Evolutionary conservation across 1,140 invertebrate species (phyloP), one percentile per base, ranked within the genome.

Genomic region (Papilio glaucus): DNA sequence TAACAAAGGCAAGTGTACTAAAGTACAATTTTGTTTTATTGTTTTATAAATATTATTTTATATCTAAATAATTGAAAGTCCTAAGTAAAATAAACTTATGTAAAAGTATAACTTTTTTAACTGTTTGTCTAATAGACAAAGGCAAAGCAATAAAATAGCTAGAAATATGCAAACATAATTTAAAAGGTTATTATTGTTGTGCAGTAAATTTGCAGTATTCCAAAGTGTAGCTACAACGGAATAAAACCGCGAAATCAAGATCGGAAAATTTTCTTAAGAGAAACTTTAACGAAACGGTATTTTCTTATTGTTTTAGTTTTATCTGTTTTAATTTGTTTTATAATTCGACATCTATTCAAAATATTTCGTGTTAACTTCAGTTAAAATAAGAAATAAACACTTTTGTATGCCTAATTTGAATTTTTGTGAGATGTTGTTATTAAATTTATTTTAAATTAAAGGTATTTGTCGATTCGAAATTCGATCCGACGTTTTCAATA

Each of bases 1-100:
- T 53, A 49, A 37, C 5, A 12, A 69, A 69, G 67, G 67, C 67
- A 69, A 69, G 67, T 69, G 29, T 18, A 18, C 15, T 65, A 24
- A 39, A 39, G 24, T 12, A 9, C 49, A 63, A 39, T 63, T 63
- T 63, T 39, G 9, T 63, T 0, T 13, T 13, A 41, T 41, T 7
- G n/a, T 2, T 24, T 57, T 24, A 26, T 26, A 57, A 13, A 12
- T 24, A 10, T 24, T 24, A 57, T 10, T 4, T 13, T 41, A 3
- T 13, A 4, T 57, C 12, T 57, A 24, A 10, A 0, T 5, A 57
- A 26, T 24, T 13, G 21, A 10, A 0, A 5, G 24, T 4, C 21
- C 2, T 57, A 24, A 0, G 24, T 24, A 57, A 57, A 0, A 57
- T 24, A 57, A 57, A 4, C 4, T 12, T 24, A 26, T 12, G 4